These are phyloP conservation scores for Cherax quadricarinatus DNA, from an alignment of 1,140 invertebrate species.

Conservation along the genomic window DNA sequence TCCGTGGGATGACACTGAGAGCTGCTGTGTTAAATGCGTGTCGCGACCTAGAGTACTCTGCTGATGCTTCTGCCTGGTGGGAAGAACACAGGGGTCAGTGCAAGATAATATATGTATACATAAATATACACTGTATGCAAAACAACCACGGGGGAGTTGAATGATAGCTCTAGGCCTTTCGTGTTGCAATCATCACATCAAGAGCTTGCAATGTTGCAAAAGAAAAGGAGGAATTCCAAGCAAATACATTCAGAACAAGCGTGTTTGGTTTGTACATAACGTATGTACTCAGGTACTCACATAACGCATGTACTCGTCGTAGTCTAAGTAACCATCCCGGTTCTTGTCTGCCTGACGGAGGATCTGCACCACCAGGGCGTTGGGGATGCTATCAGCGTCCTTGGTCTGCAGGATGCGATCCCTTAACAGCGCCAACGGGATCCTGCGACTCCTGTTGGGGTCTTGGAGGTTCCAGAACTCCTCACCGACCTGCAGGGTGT, in stretches of 20 bases:
- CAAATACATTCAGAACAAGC: too few relatives aligned
- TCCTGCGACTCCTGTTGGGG: background rate
- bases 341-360: slow-evolving; percentile 47
- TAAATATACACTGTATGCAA: too few relatives aligned
- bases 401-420: slow-evolving; percentile 45
- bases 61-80: slow-evolving; percentile 33
- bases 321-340: slow-evolving; percentile 46
- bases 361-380: slow-evolving; percentile 45
- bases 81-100: too few relatives aligned
- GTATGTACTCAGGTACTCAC: slow-evolving; percentile 18
- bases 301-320: slow-evolving; percentile 51
- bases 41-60: slow-evolving; percentile 70
- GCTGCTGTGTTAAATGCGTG: slow-evolving; percentile 76
- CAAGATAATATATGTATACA: too few relatives aligned
- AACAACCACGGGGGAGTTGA: too few relatives aligned
- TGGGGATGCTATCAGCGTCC: slow-evolving; percentile 38
- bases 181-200: too few relatives aligned
- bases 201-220: too few relatives aligned
- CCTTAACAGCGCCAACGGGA: slow-evolving; percentile 36
- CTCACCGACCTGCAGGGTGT: slow-evolving; percentile 4
- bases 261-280: background rate
- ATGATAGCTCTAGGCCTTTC: too few relatives aligned
- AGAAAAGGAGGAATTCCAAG: too few relatives aligned
- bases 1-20: slow-evolving; percentile 79
- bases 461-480: slow-evolving; percentile 45